phyloP scores from a whole-genome alignment of 1,140 invertebrate species.

The Periplaneta americana region DNA sequence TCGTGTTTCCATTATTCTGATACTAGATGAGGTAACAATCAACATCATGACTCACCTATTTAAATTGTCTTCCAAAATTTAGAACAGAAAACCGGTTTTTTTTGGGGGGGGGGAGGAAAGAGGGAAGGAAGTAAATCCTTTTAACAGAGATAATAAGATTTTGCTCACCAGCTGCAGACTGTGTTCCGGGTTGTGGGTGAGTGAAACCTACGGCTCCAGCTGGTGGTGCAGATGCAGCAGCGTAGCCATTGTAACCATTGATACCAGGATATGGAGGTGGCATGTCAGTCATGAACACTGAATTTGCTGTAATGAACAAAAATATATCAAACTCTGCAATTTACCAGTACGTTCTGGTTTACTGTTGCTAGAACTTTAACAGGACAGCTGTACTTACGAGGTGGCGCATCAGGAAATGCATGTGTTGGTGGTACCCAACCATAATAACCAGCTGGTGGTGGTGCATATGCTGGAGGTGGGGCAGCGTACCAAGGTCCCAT shows the following conservation, averaged over 20 bases:
- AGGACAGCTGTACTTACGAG: conserved; percentile 42
- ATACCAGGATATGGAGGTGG: conserved; percentile 96
- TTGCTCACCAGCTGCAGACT: background rate
- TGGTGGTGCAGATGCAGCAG: conserved; percentile 26
- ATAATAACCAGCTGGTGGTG: conserved; percentile 73
- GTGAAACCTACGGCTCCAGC: conserved; percentile 24
- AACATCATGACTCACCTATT: background rate
- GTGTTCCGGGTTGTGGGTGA: conserved; percentile 2
- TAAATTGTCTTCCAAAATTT: background rate
- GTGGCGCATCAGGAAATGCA: conserved; percentile 61
- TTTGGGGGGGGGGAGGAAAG: background rate
- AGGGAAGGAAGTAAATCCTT: no score
- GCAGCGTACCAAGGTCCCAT: conserved; percentile 80
- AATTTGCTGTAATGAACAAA: conserved; percentile 56
- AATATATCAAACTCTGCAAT: background rate
- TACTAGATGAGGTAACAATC: background rate
- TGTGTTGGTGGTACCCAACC: conserved; percentile 86
- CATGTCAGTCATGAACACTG: conserved; percentile 84
- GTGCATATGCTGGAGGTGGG: conserved; percentile 83
- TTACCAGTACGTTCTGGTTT: no score
- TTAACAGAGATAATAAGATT: no score
- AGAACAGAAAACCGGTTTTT: background rate
- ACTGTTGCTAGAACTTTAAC: no score
- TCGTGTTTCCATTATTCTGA: background rate
- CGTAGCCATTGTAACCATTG: conserved; percentile 42